These are phyloP conservation scores for Mizuhopecten yessoensis DNA, from an alignment of 1,140 invertebrate genomes.

Conservation along the genomic window DNA sequence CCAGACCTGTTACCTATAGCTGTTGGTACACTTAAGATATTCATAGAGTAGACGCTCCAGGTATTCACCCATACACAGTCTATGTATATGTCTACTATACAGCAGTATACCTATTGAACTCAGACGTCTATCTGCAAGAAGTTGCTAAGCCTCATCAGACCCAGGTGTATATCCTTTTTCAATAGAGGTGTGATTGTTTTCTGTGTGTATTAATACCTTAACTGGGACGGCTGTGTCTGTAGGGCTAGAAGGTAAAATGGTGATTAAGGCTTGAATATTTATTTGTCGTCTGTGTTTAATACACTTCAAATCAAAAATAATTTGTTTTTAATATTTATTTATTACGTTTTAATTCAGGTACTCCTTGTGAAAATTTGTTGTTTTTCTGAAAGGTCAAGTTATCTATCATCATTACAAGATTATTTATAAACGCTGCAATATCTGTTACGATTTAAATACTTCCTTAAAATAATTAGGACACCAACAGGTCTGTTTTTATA, in stretches of 20 bases:
- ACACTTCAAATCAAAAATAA: no score
- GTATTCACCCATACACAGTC: background rate
- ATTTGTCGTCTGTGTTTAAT: background rate
- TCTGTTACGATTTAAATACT: background rate
- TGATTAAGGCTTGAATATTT: background rate
- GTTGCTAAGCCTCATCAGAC: background rate
- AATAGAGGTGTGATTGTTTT: background rate
- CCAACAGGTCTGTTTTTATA: background rate
- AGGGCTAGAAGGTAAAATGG: background rate
- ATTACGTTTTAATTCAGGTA: background rate
- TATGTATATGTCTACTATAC: background rate
- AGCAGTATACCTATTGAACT: conserved; percentile 34
- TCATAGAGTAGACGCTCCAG: background rate
- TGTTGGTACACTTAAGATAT: background rate
- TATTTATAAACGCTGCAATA: background rate
- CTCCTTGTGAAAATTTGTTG: background rate
- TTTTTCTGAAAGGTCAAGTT: background rate
- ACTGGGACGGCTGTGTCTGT: background rate
- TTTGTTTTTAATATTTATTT: no score
- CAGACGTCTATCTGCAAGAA: background rate
- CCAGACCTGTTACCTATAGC: conserved; percentile 1
- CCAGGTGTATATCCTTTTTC: background rate
- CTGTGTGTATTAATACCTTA: background rate
- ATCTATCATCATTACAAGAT: background rate
- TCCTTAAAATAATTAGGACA: background rate